Percentiles rank a stretch among this genome's conserved stretches.
These are phyloP conservation scores for Chondrilla cf. caribensis DNA, from an alignment of 37 sponge, comb jelly and placozoan genomes.

Conservation along the genomic window DNA sequence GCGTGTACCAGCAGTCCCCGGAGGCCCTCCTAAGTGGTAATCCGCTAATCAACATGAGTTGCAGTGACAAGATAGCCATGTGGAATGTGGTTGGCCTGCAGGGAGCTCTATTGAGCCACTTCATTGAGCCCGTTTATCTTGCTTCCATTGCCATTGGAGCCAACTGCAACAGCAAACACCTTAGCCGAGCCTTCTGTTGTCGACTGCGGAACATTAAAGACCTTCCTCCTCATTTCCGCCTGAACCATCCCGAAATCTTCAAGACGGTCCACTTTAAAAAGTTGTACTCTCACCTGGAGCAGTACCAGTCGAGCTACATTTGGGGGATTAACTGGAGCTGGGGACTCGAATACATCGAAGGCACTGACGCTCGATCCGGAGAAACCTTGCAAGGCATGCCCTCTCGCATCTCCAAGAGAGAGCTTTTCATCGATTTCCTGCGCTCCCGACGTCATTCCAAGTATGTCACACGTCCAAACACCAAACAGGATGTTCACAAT, in stretches of 20 bases:
- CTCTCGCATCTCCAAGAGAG: not conserved
- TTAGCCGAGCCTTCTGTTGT: slow-evolving; percentile 16
- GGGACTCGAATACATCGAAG: slow-evolving; percentile 1
- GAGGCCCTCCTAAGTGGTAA: not conserved
- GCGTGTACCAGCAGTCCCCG: not conserved
- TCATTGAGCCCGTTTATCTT: slow-evolving; percentile 21
- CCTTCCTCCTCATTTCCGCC: slow-evolving; percentile 34
- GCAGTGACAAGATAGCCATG: slow-evolving; percentile 21
- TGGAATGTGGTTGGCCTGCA: slow-evolving; percentile 31
- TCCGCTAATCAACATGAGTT: not conserved
- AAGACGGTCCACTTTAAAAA: not conserved
- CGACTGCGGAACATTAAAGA: not conserved
- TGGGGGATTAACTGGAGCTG: slow-evolving; percentile 42
- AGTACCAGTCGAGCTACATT: not conserved
- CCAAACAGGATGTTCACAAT: not conserved
- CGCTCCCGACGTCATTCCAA: not conserved
- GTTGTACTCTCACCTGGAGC: not conserved
- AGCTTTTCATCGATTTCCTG: not conserved
- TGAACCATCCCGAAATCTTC: slow-evolving; percentile 44
- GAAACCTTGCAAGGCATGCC: not conserved
- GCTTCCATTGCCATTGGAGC: slow-evolving; percentile 11
- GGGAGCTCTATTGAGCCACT: slow-evolving; percentile 32
- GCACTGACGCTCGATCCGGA: slow-evolving; percentile 23
- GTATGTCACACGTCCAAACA: not conserved
- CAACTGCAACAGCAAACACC: slow-evolving; percentile 4